Base-by-base conservation (phyloP, 1,140 invertebrate species). In the Liolophura sinensis region DNA sequence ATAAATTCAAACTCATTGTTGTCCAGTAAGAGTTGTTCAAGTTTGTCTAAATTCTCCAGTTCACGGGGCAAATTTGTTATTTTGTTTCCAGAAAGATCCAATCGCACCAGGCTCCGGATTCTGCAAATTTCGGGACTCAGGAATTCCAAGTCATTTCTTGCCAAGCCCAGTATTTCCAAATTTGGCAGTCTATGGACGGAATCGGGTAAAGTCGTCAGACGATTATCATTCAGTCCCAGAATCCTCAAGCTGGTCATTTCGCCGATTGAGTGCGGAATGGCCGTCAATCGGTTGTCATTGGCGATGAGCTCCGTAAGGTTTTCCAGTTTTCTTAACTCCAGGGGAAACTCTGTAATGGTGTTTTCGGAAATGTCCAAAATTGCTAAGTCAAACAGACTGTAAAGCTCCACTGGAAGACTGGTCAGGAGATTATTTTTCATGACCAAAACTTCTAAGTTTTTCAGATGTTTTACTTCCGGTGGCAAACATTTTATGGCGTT, bases 1-100 rank as follows among this genome's bases (percentile, higher is more conserved):
- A 83, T 75, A 31, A 83, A 82, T 49, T 81, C 78, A 68, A 83
- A 82, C 55, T 78, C 75, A 62, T 83, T 83, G 65, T 83, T 80
- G 59, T 82, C 81, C 6, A 82, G 61, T 16, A 78, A 65, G 18
- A 83, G 70, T 24, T 81, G 74, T 49, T 81, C 71, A 4, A 84
- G 62, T n/a, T 63, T 66, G 3, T 68, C 46, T 25, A 84, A 70
- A 58, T 82, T 81, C 57, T 80, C 77, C 9, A 81, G 66, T 48
- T 80, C 80, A 24, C 76, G 69, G 40, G 82, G 82, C 58, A 84
- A 67, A 68, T 77, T 82, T 31, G 74, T 79, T 48, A 84, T 73
- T 15, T 75, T 74, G 65, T 84, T 84, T 40, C 82, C 82, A 12
- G 78, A 76, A n/a, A 82, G 59, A 16, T 74, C 76, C 12, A 84